Base-by-base conservation (phyloP, 2,113 vertebrate genomes). In the Sphyrna mokarran region DNA sequence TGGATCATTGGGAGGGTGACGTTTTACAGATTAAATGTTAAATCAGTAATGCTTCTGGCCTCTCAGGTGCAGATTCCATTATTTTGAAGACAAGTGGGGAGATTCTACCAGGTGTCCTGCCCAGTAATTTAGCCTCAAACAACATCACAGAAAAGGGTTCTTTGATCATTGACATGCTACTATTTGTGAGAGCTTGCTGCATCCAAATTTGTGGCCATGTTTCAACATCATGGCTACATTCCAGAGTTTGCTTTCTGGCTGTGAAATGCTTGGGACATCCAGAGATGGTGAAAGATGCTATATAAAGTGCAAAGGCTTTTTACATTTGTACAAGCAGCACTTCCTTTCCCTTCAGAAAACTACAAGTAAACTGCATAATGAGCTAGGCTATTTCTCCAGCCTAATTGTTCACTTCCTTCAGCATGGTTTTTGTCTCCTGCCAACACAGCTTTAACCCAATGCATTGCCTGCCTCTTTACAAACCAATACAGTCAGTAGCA, bases 361-460 rank as follows among this genome's bases (percentile, higher is more conserved):
- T n/a, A 6, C 29, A 63, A 61, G 54, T 66, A 66, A 91, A 66
- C n/a, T 14, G n/a, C 6, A n/a, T 37, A 40, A 93, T 61, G 3
- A 66, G 33, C 1, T 7, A 58, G 29, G 29, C n/a, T 40, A 37
- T 93, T 93, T 20, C 20, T 66, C 14, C 58, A 68, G 89, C 22
- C 89, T 66, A 93, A 93, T 93, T 68, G 61, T 33, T 93, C 61
- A 66, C 61, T 91, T 91, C 89, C 89, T 63, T 63, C 54, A 6
- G 0, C 54, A 23, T 16, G 29, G 87, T 61, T 61, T 90, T 90
- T 26, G 33, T 13, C 87, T 14, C 54, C 29, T 58, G 13, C 29
- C 48, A 90, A 29, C 23, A 14, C 48, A 90, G 54, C 48, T 4
- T 20, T 54, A 54, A 33, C 43, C 86, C 43, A 29, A 89, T 29